Evolutionary conservation across 64 coral and sea anemone genomes (phyloP).

Genomic region (Anthopleura sola): DNA sequence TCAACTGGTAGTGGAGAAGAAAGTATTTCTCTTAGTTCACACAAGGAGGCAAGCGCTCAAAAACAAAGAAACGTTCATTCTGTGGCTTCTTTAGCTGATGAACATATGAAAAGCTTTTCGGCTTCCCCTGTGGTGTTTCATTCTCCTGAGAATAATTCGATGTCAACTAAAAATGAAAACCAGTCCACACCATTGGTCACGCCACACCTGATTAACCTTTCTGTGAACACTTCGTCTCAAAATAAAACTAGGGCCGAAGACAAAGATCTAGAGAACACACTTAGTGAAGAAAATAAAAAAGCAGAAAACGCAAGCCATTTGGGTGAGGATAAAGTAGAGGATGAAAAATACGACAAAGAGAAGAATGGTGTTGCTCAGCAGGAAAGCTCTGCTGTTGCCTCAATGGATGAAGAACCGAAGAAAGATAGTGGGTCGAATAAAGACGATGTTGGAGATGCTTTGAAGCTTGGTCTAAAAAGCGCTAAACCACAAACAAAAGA

Average conservation of each 20-base stretch:
- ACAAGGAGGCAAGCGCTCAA: not conserved
- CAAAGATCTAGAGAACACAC: not conserved
- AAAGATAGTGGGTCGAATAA: not conserved
- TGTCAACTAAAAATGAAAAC: not conserved
- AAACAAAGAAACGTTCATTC: not conserved
- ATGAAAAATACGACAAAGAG: not conserved
- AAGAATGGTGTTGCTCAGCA: not conserved
- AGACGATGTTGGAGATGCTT: not conserved
- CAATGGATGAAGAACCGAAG: not conserved
- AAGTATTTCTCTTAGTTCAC: not conserved
- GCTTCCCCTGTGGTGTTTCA: not conserved
- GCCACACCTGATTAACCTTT: not conserved
- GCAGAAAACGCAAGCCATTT: not conserved
- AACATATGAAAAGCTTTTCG: not conserved
- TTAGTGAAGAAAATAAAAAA: not conserved
- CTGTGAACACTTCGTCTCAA: not conserved
- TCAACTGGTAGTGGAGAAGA: not conserved
- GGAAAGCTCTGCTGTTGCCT: not conserved
- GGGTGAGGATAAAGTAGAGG: not conserved
- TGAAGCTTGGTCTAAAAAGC: not conserved
- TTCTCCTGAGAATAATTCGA: not conserved
- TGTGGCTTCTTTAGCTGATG: not conserved
- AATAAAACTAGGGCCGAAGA: not conserved
- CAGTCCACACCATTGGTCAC: not conserved
- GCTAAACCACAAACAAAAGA: constrained; percentile 2